Conservation (phyloP, 1,140 invertebrate genomes). For the Atta colombica region DNA sequence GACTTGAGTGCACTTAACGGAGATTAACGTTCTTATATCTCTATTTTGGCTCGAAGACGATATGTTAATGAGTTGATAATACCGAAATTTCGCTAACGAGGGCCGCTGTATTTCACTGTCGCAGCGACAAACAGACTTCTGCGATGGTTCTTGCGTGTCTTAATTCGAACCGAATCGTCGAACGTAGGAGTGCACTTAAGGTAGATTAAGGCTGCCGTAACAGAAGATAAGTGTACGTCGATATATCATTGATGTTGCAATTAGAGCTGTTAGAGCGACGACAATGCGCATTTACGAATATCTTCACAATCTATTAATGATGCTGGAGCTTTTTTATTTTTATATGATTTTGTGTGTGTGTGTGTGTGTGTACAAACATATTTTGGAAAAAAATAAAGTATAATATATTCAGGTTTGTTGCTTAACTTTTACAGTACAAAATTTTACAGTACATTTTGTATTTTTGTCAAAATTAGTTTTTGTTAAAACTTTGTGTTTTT, state of each 20-base stretch:
- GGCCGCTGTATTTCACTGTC: slow-evolving; percentile 56
- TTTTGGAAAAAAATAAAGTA: background rate
- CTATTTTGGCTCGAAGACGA: slow-evolving; percentile 6
- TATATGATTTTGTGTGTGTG: no score
- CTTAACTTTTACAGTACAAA: background rate
- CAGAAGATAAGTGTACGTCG: slow-evolving; percentile 16
- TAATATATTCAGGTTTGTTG: background rate
- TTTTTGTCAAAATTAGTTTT: no score
- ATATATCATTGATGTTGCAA: slow-evolving; percentile 25
- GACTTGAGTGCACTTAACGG: slow-evolving; percentile 43
- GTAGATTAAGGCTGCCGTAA: slow-evolving; percentile 13
- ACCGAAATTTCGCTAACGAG: slow-evolving; percentile 56
- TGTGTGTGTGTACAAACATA: background rate
- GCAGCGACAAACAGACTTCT: slow-evolving; percentile 38
- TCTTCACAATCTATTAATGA: background rate
- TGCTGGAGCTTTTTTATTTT: background rate
- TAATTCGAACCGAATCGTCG: slow-evolving; percentile 34
- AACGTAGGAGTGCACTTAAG: slow-evolving; percentile 43
- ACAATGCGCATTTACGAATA: background rate
- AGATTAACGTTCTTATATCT: slow-evolving; percentile 56
- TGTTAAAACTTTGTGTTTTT: no score
- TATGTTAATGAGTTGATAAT: slow-evolving; percentile 58
- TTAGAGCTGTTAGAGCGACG: background rate
- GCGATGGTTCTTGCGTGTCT: slow-evolving; percentile 32
- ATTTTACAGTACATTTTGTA: no score